Percentiles rank a stretch among this genome's conserved stretches.
These are phyloP conservation scores for Otus sunia DNA, from an alignment of 2,113 vertebrate species.

Conservation along the genomic window DNA sequence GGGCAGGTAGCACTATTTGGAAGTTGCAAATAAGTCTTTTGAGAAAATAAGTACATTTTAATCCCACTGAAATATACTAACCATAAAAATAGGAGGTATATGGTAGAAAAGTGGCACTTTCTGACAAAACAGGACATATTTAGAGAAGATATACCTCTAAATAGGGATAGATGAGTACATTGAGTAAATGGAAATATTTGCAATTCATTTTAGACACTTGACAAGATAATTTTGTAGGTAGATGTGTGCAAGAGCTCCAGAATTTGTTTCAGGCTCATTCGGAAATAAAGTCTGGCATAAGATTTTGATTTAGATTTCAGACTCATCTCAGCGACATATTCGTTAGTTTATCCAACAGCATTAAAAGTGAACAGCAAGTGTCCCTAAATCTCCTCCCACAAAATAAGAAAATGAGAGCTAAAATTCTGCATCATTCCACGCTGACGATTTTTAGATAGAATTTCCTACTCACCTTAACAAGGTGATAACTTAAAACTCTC, in stretches of 20 bases:
- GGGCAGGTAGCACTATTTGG: not conserved
- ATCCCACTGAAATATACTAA: not conserved
- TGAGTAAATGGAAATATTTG: not conserved
- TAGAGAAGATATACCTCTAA: not conserved
- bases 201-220: not conserved
- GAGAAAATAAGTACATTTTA: not conserved
- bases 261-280: not conserved
- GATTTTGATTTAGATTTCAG: conserved; percentile 7
- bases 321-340: not conserved
- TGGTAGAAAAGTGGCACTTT: not conserved
- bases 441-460: not conserved
- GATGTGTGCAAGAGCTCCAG: not conserved
- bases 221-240: not conserved
- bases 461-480: conserved; percentile 26
- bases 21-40: not conserved
- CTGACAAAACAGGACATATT: not conserved
- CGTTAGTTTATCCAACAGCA: not conserved
- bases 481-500: conserved; percentile 1
- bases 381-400: not conserved
- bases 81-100: not conserved
- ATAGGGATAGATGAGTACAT: not conserved
- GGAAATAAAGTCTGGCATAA: not conserved
- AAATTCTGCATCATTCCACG: not conserved
- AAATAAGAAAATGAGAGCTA: not conserved
- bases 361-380: not conserved